A percentile compares a stretch with the other conserved stretches of the same genome.
phyloP scores from a whole-genome alignment of 2,797 vertebrate genomes.

The Chelon labrosus region DNA sequence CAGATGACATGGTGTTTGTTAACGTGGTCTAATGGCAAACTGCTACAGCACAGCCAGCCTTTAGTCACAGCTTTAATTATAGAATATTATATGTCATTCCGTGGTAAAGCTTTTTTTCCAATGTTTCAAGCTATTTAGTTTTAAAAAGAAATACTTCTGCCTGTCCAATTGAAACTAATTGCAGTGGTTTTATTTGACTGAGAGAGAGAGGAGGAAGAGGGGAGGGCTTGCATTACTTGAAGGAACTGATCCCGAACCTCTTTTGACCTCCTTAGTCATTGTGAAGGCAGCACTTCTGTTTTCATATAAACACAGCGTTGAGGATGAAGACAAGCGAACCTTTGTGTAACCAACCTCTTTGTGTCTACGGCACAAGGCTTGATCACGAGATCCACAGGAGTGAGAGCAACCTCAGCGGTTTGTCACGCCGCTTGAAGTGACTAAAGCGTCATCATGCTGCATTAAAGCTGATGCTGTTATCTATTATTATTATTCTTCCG shows the following conservation, averaged over 20 bases:
- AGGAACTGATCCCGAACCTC: constrained; percentile 51
- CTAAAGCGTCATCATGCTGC: not conserved
- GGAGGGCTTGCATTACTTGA: constrained; percentile 3
- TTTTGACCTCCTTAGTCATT: constrained; percentile 43
- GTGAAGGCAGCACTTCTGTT: constrained; percentile 41
- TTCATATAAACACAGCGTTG: constrained; percentile 48
- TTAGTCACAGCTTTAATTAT: not conserved
- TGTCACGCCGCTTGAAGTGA: constrained; percentile 9
- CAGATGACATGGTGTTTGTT: not conserved
- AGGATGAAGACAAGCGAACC: constrained; percentile 34
- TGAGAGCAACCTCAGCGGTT: constrained; percentile 15
- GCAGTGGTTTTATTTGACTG: constrained; percentile 17
- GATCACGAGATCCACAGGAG: constrained; percentile 15
- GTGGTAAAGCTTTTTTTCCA: constrained; percentile 5
- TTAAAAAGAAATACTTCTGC: constrained; percentile 27
- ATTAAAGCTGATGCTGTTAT: not conserved
- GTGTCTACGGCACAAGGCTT: constrained; percentile 23
- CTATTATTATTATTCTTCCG: constrained; percentile 3
- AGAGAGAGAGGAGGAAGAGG: too few relatives aligned
- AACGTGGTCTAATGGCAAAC: not conserved
- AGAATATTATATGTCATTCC: not conserved
- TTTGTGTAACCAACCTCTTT: constrained; percentile 51
- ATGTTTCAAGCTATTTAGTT: constrained; percentile 10
- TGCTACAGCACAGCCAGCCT: not conserved
- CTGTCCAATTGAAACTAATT: constrained; percentile 31